Percentiles rank a stretch among this genome's conserved stretches.
Evolutionary conservation across 1,140 invertebrate species (phyloP).

Genomic region (Araneus ventricosus): DNA sequence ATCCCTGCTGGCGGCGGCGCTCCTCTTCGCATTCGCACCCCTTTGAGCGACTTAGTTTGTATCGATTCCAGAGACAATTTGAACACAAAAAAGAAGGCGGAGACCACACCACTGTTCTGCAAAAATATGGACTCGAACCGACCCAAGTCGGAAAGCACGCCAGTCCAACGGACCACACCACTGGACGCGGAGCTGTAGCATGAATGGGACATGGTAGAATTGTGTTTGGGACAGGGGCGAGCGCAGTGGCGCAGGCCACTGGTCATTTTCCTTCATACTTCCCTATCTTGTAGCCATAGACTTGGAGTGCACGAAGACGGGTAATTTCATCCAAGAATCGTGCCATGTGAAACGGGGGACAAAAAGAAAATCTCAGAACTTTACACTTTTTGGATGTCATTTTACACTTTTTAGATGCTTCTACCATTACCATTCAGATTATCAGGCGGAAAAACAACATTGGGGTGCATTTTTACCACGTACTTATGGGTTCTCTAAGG

Average conservation of each 20-base stretch:
- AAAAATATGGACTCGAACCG: background rate
- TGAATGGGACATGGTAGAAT: constrained; percentile 24
- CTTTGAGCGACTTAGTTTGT: constrained; percentile 22
- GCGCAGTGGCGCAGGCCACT: background rate
- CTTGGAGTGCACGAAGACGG: constrained; percentile 56
- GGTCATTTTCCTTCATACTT: constrained; percentile 31
- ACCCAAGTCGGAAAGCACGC: background rate
- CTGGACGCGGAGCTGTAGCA: background rate
- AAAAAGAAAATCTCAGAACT: constrained; percentile 30
- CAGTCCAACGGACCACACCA: background rate
- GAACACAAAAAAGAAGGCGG: background rate
- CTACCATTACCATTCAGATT: constrained; percentile 43
- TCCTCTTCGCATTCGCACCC: constrained; percentile 65
- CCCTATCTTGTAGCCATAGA: constrained; percentile 41
- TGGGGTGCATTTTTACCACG: constrained; percentile 23
- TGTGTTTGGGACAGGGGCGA: background rate
- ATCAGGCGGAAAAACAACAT: background rate
- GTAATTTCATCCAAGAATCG: constrained; percentile 57
- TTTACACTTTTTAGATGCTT: constrained; percentile 71
- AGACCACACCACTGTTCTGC: background rate
- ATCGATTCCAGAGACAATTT: background rate
- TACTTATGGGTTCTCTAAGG: background rate
- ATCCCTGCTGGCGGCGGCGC: constrained; percentile 32
- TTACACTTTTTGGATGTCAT: constrained; percentile 69
- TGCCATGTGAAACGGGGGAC: background rate